Conservation (phyloP, 2,888 invertebrate species). For the Cantharis lateralis region DNA sequence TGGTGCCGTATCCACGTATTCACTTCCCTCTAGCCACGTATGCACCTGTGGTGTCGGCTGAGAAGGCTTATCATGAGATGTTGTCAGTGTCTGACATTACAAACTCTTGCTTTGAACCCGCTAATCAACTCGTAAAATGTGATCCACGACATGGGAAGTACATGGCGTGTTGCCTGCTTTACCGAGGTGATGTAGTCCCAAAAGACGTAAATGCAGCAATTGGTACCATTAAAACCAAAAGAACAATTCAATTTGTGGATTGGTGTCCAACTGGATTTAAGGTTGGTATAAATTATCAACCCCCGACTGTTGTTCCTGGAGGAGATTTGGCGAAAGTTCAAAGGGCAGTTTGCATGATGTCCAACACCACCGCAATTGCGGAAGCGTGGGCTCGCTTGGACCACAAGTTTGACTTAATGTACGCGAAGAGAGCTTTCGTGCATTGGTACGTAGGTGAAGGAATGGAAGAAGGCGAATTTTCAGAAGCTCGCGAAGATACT, state of each 20-base stretch:
- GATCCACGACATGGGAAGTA: background rate
- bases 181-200: constrained; percentile 44
- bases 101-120: background rate
- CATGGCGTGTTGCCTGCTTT: background rate
- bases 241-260: constrained; percentile 87
- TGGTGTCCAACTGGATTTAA: constrained; percentile 85
- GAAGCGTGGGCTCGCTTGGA: constrained; percentile 95
- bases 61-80: background rate
- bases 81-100: background rate
- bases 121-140: background rate
- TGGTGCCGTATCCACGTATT: constrained; percentile 74
- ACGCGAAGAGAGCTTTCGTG: constrained; percentile 93
- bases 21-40: background rate
- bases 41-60: background rate
- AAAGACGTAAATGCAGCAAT: constrained; percentile 91
- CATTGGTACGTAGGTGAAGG: constrained; percentile 93
- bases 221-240: constrained; percentile 90
- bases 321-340: constrained; percentile 92
- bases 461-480: constrained; percentile 87
- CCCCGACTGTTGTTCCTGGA: constrained; percentile 88
- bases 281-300: constrained; percentile 88
- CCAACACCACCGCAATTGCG: constrained; percentile 94
- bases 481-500: constrained; percentile 85
- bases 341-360: constrained; percentile 95
- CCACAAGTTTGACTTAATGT: constrained; percentile 96